Conservation (phyloP, 2,113 vertebrate genomes). For the Vulpes vulpes region DNA sequence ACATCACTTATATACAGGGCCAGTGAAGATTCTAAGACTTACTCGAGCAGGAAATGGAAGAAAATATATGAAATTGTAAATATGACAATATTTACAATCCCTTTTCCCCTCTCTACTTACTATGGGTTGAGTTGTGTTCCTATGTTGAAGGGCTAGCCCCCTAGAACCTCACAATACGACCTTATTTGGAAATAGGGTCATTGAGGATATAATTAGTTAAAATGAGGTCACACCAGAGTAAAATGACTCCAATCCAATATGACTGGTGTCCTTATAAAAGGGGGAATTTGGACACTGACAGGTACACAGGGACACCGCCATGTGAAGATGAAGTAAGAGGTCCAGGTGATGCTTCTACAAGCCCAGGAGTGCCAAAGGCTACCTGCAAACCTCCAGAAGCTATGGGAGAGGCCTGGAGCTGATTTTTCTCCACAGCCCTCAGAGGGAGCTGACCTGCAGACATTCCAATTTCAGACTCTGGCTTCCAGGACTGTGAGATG, state of each 20-base stretch:
- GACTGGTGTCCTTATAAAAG: background rate
- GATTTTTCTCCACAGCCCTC: background rate
- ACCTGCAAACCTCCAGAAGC: background rate
- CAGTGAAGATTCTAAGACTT: background rate
- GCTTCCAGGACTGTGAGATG: background rate
- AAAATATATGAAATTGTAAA: background rate
- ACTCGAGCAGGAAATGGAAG: background rate
- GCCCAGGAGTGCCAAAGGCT: background rate
- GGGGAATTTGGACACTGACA: background rate
- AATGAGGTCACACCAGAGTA: background rate
- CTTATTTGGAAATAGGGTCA: background rate
- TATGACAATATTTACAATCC: background rate
- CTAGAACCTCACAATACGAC: background rate
- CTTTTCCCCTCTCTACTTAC: background rate
- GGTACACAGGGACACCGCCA: background rate
- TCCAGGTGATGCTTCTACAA: too few relatives aligned
- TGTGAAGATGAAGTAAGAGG: background rate
- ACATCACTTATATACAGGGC: rapidly evolving
- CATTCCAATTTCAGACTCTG: background rate
- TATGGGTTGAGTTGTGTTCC: background rate
- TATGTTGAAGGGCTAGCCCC: background rate
- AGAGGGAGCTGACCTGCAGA: background rate
- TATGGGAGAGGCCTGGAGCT: background rate
- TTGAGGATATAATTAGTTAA: background rate
- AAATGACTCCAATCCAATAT: background rate